Evolutionary conservation across 1,140 invertebrate genomes (phyloP).

Genomic region (Diorhabda sublineata): DNA sequence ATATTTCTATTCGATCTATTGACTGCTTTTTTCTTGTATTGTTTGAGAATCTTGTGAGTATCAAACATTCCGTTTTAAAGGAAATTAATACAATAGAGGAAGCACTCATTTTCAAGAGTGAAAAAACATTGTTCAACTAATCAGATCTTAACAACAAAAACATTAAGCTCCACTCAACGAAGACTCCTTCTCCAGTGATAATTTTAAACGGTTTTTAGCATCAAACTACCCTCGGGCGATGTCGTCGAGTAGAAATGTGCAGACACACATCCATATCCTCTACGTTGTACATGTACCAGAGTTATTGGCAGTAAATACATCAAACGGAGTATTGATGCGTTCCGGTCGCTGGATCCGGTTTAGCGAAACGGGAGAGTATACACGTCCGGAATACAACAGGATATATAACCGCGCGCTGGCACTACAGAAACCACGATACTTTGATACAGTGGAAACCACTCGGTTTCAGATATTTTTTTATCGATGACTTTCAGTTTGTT

Average conservation of each 20-base stretch:
- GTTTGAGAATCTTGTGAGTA: too few species aligned
- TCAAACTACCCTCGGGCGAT: neutral
- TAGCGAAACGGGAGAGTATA: neutral
- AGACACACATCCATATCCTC: slow-evolving; percentile 1
- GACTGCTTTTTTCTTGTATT: too few species aligned
- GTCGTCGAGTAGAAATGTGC: neutral
- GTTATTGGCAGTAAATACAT: slow-evolving; percentile 2
- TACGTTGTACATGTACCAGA: neutral
- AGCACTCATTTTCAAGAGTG: too few species aligned
- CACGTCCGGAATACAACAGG: slow-evolving; percentile 1
- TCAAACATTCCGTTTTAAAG: too few species aligned
- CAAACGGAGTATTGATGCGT: slow-evolving; percentile 1
- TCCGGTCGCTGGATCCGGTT: neutral
- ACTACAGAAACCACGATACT: neutral
- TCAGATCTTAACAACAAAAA: too few species aligned
- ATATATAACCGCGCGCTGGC: neutral
- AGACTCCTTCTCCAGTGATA: neutral
- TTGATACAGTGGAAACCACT: neutral
- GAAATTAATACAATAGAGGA: too few species aligned
- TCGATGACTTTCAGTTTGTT: too few species aligned
- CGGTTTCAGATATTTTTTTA: neutral
- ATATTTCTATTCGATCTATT: too few species aligned
- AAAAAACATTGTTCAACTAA: too few species aligned
- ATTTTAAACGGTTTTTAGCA: neutral
- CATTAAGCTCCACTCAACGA: too few species aligned